Percentiles rank a stretch among this genome's conserved stretches.
Conservation (phyloP, 2,113 vertebrate genomes). For the Oreochromis niloticus region DNA sequence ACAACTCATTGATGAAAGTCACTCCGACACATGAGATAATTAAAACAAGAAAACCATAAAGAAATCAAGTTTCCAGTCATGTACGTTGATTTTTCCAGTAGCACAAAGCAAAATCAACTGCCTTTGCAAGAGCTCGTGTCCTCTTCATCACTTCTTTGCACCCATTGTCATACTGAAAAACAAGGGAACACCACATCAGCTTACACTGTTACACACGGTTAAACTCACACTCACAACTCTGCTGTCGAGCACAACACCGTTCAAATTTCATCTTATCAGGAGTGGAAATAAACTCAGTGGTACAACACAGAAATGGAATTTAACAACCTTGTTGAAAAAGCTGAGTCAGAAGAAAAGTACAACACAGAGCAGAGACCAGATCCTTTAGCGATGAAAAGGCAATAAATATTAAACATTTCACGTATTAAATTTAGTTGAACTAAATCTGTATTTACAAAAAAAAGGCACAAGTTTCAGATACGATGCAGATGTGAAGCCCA, state of each 20-base stretch:
- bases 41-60: neutral
- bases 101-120: neutral
- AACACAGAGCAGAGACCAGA: neutral
- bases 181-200: neutral
- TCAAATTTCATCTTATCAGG: neutral
- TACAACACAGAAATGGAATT: neutral
- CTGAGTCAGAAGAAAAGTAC: neutral
- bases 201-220: neutral
- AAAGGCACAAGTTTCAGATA: neutral
- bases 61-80: neutral
- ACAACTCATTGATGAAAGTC: neutral
- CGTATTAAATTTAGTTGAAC: neutral
- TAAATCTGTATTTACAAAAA: neutral
- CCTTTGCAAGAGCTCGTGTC: neutral
- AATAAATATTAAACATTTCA: neutral
- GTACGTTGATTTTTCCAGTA: neutral
- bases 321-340: neutral
- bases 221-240: neutral
- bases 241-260: neutral
- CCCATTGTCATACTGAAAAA: constrained; percentile 19
- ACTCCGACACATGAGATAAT: neutral
- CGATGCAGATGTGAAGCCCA: neutral
- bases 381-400: neutral
- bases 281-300: neutral
- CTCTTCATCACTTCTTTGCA: constrained; percentile 22